These are phyloP conservation scores for Drosophila koepferae DNA, from an alignment of 2,888 invertebrate species.

Conservation along the genomic window DNA sequence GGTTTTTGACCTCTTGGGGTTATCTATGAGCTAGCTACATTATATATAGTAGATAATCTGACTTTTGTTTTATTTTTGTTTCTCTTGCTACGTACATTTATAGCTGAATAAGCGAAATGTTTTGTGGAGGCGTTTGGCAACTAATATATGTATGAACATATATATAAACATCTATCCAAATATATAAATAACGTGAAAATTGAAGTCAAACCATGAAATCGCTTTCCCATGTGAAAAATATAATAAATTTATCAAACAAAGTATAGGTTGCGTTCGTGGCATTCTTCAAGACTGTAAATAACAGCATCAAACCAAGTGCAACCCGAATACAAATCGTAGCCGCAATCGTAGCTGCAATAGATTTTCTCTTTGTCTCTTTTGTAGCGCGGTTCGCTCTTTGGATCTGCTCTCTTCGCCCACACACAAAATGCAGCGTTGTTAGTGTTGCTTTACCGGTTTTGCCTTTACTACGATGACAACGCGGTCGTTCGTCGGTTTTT, in stretches of 20 bases:
- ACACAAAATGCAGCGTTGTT: conserved; percentile 59
- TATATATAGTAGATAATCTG: not conserved
- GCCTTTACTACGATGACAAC: conserved; percentile 51
- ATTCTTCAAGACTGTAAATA: conserved; percentile 39
- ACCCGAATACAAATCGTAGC: conserved; percentile 25
- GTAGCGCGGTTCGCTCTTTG: conserved; percentile 2
- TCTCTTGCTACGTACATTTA: not conserved
- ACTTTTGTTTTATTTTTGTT: not conserved
- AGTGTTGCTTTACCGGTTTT: conserved; percentile 46
- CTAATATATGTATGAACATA: too few species aligned
- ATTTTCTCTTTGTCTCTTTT: conserved; percentile 19
- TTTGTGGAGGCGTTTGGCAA: not conserved
- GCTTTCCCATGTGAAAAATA: not conserved
- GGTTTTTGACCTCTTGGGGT: conserved; percentile 35
- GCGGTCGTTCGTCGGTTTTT: conserved; percentile 28
- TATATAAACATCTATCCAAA: not conserved
- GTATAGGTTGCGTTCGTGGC: conserved; percentile 50
- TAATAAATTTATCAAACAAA: conserved; percentile 9
- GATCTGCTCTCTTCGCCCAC: conserved; percentile 41
- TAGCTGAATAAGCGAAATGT: not conserved
- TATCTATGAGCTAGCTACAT: conserved; percentile 25
- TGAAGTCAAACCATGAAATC: not conserved
- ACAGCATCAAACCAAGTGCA: conserved; percentile 24
- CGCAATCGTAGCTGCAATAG: conserved; percentile 13
- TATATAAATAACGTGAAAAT: not conserved